These are phyloP conservation scores for Apodemia mormo DNA, from an alignment of 2,888 invertebrate species.

Conservation along the genomic window DNA sequence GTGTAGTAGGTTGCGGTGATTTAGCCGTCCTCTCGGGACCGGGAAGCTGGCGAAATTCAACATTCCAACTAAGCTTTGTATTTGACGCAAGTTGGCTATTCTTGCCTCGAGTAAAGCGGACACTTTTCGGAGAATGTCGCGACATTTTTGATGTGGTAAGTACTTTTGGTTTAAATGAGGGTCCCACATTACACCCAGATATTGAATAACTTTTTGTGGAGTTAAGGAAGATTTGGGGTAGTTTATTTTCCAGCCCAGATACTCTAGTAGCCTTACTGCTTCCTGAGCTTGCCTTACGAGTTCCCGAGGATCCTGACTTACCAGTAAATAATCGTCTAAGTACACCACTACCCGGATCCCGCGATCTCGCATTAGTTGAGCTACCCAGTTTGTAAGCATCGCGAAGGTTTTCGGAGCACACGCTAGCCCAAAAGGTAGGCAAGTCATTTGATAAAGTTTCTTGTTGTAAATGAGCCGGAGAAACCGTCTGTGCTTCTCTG, in stretches of 20 bases:
- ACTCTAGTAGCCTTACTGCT: background rate
- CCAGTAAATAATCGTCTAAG: conserved; percentile 17
- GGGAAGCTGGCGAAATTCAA: conserved; percentile 40
- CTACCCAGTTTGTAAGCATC: conserved; percentile 17
- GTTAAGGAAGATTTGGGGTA: conserved; percentile 31
- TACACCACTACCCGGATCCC: conserved; percentile 16
- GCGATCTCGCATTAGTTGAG: background rate
- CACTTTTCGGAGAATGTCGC: background rate
- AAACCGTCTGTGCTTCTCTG: conserved; percentile 25
- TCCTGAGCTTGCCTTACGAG: background rate
- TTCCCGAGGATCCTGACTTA: background rate
- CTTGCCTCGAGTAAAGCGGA: conserved; percentile 5
- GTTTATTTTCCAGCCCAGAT: conserved; percentile 35
- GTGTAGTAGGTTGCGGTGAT: conserved; percentile 33
- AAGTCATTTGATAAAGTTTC: conserved; percentile 14
- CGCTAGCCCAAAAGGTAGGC: conserved; percentile 20
- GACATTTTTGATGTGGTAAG: conserved; percentile 29
- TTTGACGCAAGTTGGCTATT: conserved; percentile 26
- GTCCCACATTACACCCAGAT: conserved; percentile 28
- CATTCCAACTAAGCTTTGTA: conserved; percentile 38
- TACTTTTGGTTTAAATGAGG: conserved; percentile 29
- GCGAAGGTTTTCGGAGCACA: conserved; percentile 19
- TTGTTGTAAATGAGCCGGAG: conserved; percentile 28
- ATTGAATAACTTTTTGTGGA: conserved; percentile 23
- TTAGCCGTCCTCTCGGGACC: conserved; percentile 37